phyloP scores from a whole-genome alignment of 2,113 vertebrate species.

The Eurypyga helias region DNA sequence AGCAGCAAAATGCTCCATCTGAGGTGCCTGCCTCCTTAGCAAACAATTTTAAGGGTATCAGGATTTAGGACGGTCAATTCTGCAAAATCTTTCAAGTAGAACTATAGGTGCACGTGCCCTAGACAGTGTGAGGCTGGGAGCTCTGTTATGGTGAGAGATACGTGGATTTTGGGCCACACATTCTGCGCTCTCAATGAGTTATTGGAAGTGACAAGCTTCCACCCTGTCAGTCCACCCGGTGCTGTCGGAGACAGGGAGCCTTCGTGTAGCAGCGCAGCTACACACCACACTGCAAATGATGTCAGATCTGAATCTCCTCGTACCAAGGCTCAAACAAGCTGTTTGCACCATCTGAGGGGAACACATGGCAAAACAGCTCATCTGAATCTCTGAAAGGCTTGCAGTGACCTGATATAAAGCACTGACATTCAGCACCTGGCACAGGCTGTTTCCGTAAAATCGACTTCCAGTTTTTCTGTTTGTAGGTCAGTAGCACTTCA shows the following conservation, averaged over 20 bases:
- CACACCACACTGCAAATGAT: not conserved
- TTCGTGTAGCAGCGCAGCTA: not conserved
- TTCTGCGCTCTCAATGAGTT: not conserved
- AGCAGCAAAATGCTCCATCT: not conserved
- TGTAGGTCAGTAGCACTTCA: conserved; percentile 63
- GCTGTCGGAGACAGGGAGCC: not conserved
- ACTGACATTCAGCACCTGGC: conserved; percentile 30
- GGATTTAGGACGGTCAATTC: not conserved
- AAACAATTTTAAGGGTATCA: not conserved
- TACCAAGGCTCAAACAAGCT: not conserved
- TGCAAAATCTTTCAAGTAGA: not conserved
- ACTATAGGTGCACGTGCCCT: not conserved
- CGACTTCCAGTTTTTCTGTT: conserved; percentile 7
- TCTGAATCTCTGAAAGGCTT: conserved; percentile 9
- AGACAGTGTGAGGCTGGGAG: not conserved
- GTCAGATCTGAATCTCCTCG: not conserved
- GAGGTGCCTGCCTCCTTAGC: not conserved
- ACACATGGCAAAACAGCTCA: conserved; percentile 28
- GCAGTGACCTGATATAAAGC: not conserved
- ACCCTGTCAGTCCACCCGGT: not conserved
- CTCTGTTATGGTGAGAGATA: not conserved
- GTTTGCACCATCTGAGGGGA: conserved; percentile 31
- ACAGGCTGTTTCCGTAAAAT: not conserved
- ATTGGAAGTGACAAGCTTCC: not conserved
- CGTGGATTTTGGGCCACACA: not conserved